Percentiles rank a stretch among this genome's conserved stretches.
Conservation (phyloP, 1,140 invertebrate species). For the Heterodera schachtii region DNA sequence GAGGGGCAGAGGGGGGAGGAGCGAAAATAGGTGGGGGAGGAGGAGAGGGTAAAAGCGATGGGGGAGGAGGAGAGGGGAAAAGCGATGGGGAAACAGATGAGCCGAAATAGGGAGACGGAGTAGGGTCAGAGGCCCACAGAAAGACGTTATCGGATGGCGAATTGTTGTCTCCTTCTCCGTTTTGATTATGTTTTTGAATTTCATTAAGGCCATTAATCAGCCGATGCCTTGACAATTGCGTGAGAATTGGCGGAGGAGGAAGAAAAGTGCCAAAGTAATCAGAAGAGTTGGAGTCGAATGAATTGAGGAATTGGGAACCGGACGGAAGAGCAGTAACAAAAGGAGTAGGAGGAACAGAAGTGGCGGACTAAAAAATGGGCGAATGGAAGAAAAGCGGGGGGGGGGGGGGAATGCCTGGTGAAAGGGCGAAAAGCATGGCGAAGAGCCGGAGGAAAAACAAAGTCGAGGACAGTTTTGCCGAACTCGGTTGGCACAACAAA, state of each 20-base stretch:
- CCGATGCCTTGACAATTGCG: neutral
- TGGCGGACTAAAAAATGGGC: neutral
- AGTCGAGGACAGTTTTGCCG: conserved; percentile 28
- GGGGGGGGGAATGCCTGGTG: neutral
- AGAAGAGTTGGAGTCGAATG: neutral
- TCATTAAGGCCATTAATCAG: neutral
- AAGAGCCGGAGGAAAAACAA: conserved; percentile 21
- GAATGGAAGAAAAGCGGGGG: neutral
- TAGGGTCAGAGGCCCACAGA: no score
- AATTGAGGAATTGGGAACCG: neutral
- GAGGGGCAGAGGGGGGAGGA: neutral
- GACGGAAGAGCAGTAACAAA: conserved; percentile 2
- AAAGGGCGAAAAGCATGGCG: conserved; percentile 3
- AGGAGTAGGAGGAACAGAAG: conserved; percentile 9
- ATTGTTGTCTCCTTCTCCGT: neutral
- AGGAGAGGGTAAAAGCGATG: neutral
- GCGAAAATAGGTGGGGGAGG: neutral
- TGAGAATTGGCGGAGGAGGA: conserved; percentile 4
- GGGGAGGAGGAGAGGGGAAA: no score
- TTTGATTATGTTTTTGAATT: neutral
- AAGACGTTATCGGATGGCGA: neutral
- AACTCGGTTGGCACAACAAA: conserved; percentile 33
- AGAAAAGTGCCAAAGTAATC: conserved; percentile 6
- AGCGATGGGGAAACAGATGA: no score
- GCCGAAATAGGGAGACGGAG: no score